Evolutionary conservation across 2,113 vertebrate species (phyloP).

Genomic region (Protobothrops mucrosquamatus): DNA sequence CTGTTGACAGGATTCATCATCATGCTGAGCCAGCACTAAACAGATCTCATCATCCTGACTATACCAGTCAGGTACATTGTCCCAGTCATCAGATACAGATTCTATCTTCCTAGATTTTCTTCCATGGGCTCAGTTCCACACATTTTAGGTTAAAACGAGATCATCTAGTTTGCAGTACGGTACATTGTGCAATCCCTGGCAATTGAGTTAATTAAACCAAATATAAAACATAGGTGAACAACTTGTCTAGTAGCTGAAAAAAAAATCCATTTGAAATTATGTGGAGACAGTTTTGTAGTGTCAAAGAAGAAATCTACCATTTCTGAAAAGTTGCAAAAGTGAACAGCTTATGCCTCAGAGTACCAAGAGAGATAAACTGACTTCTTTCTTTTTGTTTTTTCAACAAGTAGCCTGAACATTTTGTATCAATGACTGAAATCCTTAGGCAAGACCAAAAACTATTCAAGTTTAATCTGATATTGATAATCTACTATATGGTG

Average conservation of each 20-base stretch:
- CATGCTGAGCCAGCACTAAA: not conserved
- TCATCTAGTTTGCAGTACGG: not conserved
- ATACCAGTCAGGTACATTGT: not conserved
- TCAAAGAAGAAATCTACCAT: not conserved
- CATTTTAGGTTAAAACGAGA: not conserved
- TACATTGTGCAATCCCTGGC: not conserved
- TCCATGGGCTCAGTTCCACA: not conserved
- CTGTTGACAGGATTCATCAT: not conserved
- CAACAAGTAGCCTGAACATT: not conserved
- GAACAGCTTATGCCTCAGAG: not conserved
- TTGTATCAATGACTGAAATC: not conserved
- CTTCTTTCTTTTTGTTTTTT: not conserved
- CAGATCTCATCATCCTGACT: not conserved
- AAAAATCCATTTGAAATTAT: not conserved
- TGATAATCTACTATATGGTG: not conserved
- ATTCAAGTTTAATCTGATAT: not conserved
- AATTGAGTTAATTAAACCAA: not conserved
- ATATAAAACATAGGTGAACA: not conserved
- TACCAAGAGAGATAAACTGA: not conserved
- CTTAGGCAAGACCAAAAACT: not conserved
- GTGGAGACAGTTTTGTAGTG: not conserved
- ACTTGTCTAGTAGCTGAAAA: not conserved
- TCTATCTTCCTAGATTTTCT: not conserved
- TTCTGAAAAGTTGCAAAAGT: not conserved
- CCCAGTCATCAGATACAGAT: not conserved